A percentile compares a stretch with the other conserved stretches of the same genome.
These are phyloP conservation scores for Pterocles burchelli DNA, from an alignment of 2,113 vertebrate species.

Conservation along the genomic window DNA sequence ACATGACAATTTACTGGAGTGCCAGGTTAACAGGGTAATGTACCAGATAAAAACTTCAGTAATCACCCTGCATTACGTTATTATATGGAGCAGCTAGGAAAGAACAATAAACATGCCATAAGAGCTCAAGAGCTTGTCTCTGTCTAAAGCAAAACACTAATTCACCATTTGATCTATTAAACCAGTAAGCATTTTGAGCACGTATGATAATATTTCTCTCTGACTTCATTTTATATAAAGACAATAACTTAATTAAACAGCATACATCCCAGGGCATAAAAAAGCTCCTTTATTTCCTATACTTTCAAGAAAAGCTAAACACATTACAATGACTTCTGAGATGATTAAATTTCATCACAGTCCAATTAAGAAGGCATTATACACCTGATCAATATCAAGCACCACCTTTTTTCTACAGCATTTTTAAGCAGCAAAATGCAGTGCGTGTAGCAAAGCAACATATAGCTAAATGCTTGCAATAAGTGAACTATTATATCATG, in stretches of 20 bases:
- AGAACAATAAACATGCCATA: background rate
- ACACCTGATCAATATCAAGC: background rate
- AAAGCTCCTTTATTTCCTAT: slow-evolving; percentile 17
- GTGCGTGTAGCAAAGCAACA: background rate
- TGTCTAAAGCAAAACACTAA: background rate
- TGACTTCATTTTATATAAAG: slow-evolving; percentile 43
- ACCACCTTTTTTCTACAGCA: background rate
- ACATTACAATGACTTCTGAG: background rate
- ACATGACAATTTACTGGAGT: background rate
- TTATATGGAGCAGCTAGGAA: background rate
- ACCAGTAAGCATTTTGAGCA: background rate
- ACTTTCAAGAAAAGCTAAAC: background rate
- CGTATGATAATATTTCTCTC: background rate
- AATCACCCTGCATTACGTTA: background rate
- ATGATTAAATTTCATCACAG: background rate
- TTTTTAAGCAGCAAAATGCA: background rate
- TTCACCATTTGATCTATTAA: background rate
- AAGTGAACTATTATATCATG: background rate
- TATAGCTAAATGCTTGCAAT: background rate
- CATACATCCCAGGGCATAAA: background rate
- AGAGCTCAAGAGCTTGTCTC: background rate
- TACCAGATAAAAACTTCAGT: background rate
- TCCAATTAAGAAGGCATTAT: background rate
- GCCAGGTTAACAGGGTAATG: background rate
- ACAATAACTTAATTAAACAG: slow-evolving; percentile 38